Evolutionary conservation across 2,888 invertebrate genomes (phyloP).

Genomic region (Diarsia dahlii): DNA sequence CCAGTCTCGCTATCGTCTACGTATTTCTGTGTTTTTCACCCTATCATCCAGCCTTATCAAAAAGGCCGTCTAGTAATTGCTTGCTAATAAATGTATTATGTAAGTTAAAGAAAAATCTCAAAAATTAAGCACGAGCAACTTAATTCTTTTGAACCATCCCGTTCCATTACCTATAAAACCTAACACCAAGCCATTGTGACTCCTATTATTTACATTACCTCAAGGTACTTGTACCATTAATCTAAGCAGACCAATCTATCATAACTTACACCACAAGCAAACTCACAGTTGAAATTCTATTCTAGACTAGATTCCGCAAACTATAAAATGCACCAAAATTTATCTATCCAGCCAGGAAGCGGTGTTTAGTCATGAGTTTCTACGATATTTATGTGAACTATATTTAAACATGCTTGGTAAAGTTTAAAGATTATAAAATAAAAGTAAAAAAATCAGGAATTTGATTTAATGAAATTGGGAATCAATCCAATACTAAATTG

Average conservation of each 20-base stretch:
- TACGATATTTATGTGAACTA: conserved; percentile 2
- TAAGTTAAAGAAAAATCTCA: too few relatives aligned
- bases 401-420: neutral
- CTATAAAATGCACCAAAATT: conserved; percentile 76
- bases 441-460: neutral
- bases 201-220: neutral
- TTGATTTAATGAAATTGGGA: neutral
- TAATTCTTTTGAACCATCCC: neutral
- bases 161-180: neutral
- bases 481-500: too few relatives aligned
- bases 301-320: conserved; percentile 70
- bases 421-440: too few relatives aligned
- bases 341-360: conserved; percentile 63
- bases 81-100: too few relatives aligned
- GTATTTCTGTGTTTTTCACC: too few relatives aligned
- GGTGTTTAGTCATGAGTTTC: conserved; percentile 46
- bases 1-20: too few relatives aligned
- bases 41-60: too few relatives aligned
- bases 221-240: neutral
- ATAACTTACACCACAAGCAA: conserved; percentile 61
- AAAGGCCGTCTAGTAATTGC: too few relatives aligned
- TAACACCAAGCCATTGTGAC: neutral
- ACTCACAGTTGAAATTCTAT: conserved; percentile 73
- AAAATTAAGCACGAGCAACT: too few relatives aligned
- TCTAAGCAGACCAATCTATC: conserved; percentile 10